Conservation (phyloP, 1,140 invertebrate genomes). For the Spodoptera litura region DNA sequence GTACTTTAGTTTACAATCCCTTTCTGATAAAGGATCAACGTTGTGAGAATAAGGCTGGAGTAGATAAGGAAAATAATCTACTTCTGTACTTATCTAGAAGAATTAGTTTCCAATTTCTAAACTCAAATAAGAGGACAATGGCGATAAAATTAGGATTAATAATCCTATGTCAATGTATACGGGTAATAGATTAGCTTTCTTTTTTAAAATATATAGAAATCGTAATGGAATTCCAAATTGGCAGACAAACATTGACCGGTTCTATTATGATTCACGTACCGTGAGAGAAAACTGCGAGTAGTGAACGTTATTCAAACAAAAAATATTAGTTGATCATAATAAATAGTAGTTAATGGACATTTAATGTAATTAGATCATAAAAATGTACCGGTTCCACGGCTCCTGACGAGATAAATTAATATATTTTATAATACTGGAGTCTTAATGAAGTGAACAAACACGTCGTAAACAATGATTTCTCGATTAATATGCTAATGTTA, state of each 20-base stretch:
- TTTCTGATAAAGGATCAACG: too few species aligned
- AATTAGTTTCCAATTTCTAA: too few species aligned
- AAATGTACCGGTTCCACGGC: conserved; percentile 25
- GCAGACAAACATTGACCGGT: not conserved
- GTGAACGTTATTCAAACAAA: conserved; percentile 25
- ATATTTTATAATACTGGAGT: conserved; percentile 8
- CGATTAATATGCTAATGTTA: conserved; percentile 6
- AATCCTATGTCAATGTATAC: too few species aligned
- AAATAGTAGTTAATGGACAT: conserved; percentile 4
- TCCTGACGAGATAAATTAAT: conserved; percentile 18
- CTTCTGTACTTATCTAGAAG: too few species aligned
- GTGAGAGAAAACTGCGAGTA: conserved; percentile 12
- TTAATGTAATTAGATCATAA: conserved; percentile 33
- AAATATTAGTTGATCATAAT: conserved; percentile 20
- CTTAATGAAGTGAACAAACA: not conserved
- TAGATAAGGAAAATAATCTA: too few species aligned
- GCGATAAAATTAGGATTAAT: too few species aligned
- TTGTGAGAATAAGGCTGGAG: too few species aligned
- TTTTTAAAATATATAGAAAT: not conserved
- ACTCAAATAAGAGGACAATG: too few species aligned
- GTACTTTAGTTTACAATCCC: too few species aligned
- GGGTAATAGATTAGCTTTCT: too few species aligned
- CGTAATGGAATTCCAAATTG: not conserved
- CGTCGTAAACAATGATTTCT: not conserved
- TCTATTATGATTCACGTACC: not conserved